Percentiles rank a stretch among this genome's conserved stretches.
Conservation (phyloP, 2,797 vertebrate genomes). For the Lagodon rhomboides region DNA sequence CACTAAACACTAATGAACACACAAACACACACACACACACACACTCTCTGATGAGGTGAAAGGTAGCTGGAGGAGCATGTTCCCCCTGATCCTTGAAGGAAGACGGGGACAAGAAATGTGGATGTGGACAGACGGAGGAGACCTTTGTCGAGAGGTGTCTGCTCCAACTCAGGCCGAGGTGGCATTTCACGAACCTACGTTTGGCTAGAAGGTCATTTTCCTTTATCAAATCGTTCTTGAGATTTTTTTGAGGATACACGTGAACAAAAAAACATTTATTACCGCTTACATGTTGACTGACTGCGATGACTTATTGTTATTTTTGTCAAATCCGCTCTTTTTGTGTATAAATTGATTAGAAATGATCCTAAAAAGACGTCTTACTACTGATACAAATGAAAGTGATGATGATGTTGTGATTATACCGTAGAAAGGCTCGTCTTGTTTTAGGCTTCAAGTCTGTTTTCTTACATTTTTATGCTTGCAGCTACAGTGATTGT, state of each 20-base stretch:
- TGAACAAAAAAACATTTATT: not conserved
- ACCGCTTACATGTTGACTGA: not conserved
- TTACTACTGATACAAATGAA: not conserved
- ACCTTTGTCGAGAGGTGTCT: slow-evolving; percentile 6
- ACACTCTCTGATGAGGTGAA: slow-evolving; percentile 38
- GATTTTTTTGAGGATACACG: slow-evolving; percentile 1
- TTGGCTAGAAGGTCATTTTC: slow-evolving; percentile 2
- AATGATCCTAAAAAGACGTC: not conserved
- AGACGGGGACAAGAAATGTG: not conserved
- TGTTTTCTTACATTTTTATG: not conserved
- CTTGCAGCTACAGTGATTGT: not conserved
- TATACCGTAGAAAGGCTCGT: not conserved
- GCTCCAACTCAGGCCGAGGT: not conserved
- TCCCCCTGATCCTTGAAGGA: not conserved
- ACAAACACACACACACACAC: slow-evolving; percentile 31
- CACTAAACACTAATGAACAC: slow-evolving; percentile 52
- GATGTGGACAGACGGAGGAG: not conserved
- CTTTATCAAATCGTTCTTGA: not conserved
- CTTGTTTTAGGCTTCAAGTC: not conserved
- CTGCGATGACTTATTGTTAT: too few species aligned
- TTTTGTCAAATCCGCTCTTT: not conserved
- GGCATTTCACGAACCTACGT: slow-evolving; percentile 13
- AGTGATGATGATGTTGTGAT: not conserved
- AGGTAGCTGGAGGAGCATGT: slow-evolving; percentile 19
- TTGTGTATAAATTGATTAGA: not conserved